Evolutionary conservation across 2,113 vertebrate genomes (phyloP).

Genomic region (Hippotragus niger): DNA sequence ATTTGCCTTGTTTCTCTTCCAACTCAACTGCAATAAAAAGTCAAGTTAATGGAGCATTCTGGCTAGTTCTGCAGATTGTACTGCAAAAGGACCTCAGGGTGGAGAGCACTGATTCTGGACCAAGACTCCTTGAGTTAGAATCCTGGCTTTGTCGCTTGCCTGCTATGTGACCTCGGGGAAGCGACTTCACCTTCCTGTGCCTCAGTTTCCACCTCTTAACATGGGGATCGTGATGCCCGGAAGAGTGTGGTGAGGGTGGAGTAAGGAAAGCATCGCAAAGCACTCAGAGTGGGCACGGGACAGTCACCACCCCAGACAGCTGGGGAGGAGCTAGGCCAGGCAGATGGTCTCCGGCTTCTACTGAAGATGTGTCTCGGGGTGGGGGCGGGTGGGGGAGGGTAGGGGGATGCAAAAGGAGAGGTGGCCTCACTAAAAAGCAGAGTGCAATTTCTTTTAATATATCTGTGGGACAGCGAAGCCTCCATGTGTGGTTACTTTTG

Average conservation of each 20-base stretch:
- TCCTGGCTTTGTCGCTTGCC: not conserved
- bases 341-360: fast-evolving
- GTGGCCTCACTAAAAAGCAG: not conserved
- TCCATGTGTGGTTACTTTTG: not conserved
- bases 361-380: not conserved
- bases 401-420: not conserved
- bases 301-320: not conserved
- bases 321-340: not conserved
- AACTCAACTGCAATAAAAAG: not conserved
- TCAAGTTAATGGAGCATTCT: too few relatives aligned
- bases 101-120: not conserved
- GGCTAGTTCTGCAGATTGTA: not conserved
- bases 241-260: not conserved
- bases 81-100: not conserved
- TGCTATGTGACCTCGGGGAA: not conserved
- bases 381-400: not conserved
- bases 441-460: not conserved
- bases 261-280: fast-evolving
- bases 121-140: not conserved
- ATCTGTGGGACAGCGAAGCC: not conserved
- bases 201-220: not conserved
- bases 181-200: not conserved
- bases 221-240: fast-evolving
- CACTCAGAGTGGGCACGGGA: not conserved
- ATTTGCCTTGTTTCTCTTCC: not conserved